Conservation (phyloP, 2,797 vertebrate genomes). For the Characodon lateralis region DNA sequence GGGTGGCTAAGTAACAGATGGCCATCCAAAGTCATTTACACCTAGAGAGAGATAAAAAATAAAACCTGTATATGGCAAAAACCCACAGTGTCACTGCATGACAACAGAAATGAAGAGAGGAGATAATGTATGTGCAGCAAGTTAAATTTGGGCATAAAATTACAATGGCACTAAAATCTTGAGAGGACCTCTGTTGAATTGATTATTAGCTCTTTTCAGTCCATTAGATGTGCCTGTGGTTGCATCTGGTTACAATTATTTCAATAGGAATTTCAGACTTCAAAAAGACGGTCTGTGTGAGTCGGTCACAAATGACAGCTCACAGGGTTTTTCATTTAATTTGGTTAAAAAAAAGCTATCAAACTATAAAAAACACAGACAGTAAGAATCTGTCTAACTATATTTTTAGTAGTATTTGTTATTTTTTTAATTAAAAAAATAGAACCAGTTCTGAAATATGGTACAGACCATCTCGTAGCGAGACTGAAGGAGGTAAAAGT, state of each 20-base stretch:
- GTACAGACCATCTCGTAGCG: not conserved
- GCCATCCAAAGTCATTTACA: constrained; percentile 82
- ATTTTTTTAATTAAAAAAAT: not conserved
- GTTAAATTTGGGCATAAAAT: not conserved
- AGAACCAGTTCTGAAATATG: not conserved
- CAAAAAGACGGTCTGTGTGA: not conserved
- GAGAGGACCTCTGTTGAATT: not conserved
- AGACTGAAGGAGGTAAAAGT: not conserved
- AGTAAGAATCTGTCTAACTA: not conserved
- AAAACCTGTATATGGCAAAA: constrained; percentile 51
- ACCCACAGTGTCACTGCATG: constrained; percentile 28
- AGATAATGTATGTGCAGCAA: not conserved
- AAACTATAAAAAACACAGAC: not conserved
- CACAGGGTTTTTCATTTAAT: no score
- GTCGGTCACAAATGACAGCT: no score
- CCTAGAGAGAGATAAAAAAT: constrained; percentile 62
- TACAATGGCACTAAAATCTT: not conserved
- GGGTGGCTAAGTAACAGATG: constrained; percentile 79
- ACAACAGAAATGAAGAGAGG: constrained; percentile 11
- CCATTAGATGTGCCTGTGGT: not conserved
- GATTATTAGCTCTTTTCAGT: not conserved
- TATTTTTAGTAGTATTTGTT: not conserved
- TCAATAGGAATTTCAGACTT: not conserved
- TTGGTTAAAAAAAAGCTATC: not conserved
- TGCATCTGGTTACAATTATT: not conserved